phyloP scores from a whole-genome alignment of 2,113 vertebrate genomes.

The Pipra filicauda region DNA sequence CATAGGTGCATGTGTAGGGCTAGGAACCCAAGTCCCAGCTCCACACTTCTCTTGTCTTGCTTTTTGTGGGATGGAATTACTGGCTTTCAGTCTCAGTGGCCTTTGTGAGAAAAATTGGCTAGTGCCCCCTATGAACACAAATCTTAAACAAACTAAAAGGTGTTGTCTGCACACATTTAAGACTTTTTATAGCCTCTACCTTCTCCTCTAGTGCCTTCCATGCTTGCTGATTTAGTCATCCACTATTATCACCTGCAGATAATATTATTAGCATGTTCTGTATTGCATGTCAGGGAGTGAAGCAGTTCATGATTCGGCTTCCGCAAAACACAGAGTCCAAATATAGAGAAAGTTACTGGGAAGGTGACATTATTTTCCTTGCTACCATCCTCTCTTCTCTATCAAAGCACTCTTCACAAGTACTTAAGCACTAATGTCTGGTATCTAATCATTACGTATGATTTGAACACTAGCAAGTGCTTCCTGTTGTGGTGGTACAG shows the following conservation, averaged over 20 bases:
- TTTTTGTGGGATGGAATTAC: background rate
- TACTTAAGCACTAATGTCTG: background rate
- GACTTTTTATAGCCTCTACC: background rate
- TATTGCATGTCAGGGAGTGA: background rate
- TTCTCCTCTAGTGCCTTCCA: background rate
- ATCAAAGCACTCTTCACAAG: background rate
- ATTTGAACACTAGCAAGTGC: background rate
- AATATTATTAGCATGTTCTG: background rate
- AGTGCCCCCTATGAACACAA: background rate
- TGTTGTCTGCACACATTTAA: background rate
- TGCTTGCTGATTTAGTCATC: background rate
- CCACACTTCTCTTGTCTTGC: background rate
- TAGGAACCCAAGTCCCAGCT: background rate
- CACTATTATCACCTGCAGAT: background rate
- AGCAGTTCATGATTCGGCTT: slow-evolving; percentile 9
- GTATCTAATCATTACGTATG: background rate
- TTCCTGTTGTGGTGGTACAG: background rate
- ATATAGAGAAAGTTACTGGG: slow-evolving; percentile 2
- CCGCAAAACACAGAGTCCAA: background rate
- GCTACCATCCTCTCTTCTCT: background rate
- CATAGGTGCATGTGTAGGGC: background rate
- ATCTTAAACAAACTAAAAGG: background rate
- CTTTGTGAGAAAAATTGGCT: background rate
- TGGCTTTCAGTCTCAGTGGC: background rate
- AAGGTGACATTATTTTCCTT: background rate